Evolutionary conservation across 2,113 vertebrate species (phyloP).

Genomic region (Rhinogobius similis): DNA sequence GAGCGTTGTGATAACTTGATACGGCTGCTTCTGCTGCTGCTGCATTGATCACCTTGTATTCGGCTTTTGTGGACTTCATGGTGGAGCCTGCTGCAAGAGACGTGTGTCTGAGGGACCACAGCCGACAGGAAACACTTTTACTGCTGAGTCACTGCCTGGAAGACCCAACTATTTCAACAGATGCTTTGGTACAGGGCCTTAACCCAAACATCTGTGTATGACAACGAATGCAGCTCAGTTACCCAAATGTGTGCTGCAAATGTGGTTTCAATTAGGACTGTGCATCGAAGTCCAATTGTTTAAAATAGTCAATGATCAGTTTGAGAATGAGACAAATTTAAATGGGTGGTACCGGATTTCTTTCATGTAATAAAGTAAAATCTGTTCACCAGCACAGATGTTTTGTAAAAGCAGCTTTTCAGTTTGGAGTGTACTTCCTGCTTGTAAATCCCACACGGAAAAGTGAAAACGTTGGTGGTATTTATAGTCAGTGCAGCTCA

Average conservation of each 20-base stretch:
- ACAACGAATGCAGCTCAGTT: not conserved
- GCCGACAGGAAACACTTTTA: slow-evolving; percentile 10
- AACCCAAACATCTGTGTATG: slow-evolving; percentile 8
- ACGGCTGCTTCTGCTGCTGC: not conserved
- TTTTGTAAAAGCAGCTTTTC: too few species aligned
- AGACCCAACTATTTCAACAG: slow-evolving; percentile 15
- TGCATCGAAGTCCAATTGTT: not conserved
- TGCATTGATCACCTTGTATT: not conserved
- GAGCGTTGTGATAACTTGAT: not conserved
- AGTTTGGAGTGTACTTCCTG: too few species aligned
- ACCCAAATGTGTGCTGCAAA: not conserved
- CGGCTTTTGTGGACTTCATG: not conserved
- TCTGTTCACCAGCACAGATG: too few species aligned
- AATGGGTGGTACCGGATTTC: too few species aligned
- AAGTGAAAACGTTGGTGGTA: too few species aligned
- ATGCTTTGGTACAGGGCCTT: not conserved
- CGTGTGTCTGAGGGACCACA: slow-evolving; percentile 14
- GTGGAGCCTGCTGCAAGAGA: not conserved
- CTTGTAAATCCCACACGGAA: too few species aligned
- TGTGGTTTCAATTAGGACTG: not conserved
- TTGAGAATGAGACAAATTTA: too few species aligned
- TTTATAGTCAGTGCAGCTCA: too few species aligned
- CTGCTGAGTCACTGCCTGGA: slow-evolving; percentile 34
- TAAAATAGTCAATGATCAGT: too few species aligned
- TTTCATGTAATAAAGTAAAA: too few species aligned